Evolutionary conservation across 2,888 invertebrate genomes (phyloP), one percentile per base, ranked within the genome.

Genomic region (Leptopilina myrica): DNA sequence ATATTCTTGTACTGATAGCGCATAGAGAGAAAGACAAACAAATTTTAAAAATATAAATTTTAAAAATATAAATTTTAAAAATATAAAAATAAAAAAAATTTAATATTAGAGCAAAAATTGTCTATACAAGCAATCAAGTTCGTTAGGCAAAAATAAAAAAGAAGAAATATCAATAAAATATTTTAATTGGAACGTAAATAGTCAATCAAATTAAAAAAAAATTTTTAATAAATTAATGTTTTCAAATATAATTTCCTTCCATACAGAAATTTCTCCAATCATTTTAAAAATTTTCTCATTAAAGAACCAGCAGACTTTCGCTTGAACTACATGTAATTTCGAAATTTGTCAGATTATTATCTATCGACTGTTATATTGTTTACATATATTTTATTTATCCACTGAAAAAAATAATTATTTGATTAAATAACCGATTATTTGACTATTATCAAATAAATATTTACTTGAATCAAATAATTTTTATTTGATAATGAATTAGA

Each of bases 211-310:
- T 20, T 62, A 7, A 20, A 20, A 7, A 62, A 62, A 20, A 20
- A 62, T 8, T 7, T 7, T 9, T 62, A 20, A 62, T 20, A 56
- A 73, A 56, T 59, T 73, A 73, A 56, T 73, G 9, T n/a, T 33
- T 73, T 56, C n/a, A 73, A 26, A 6, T 40, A 56, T 53, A 33
- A 53, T 33, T 67, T 73, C 73, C 83, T 83, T 83, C 82, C 81
- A 81, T 81, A 79, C 81, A 78, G 80, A 81, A 83, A 81, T 83
- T 83, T 83, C 81, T 83, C 83, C 80, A 79, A 76, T 78, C 56
- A 83, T 83, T 82, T 83, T 83, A 76, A 82, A 81, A 79, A 77
- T 80, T 75, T 43, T 69, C 64, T 79, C 59, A 78, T 73, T 56
- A 73, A 73, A 73, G 77, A 79, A 83, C 79, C 82, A 80, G 79